phyloP scores from a whole-genome alignment of 2,113 vertebrate species.

The Alexandromys fortis region DNA sequence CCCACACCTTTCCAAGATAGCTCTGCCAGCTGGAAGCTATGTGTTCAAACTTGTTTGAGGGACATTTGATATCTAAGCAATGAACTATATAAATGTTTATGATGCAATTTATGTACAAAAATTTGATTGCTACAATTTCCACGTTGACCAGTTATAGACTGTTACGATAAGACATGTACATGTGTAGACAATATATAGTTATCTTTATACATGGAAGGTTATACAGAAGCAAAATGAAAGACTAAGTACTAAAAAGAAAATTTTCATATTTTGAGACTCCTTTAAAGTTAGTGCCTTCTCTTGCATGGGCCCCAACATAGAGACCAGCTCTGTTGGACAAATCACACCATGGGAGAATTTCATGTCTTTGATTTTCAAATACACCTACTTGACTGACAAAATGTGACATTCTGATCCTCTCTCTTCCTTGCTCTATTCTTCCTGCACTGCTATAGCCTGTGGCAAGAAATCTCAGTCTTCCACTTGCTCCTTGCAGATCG shows the following conservation, averaged over 20 bases:
- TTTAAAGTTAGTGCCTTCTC: not conserved
- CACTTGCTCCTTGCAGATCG: not conserved
- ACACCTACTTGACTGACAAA: not conserved
- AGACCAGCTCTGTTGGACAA: not conserved
- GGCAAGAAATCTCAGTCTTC: not conserved
- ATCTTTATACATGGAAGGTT: not conserved
- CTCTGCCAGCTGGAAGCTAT: too few species aligned
- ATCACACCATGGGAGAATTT: not conserved
- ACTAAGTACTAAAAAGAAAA: not conserved
- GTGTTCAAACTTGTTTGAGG: not conserved
- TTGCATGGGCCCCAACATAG: not conserved
- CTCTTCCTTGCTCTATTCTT: not conserved
- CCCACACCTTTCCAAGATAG: not conserved
- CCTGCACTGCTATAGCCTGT: not conserved
- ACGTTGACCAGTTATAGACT: conserved; percentile 13
- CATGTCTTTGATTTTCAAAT: conserved; percentile 7
- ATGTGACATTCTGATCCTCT: not conserved
- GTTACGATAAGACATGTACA: not conserved
- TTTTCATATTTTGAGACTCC: not conserved
- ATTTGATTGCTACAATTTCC: conserved; percentile 36
- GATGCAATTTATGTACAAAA: conserved; percentile 35
- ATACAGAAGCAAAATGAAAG: not conserved
- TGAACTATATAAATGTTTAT: not conserved
- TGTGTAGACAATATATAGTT: not conserved
- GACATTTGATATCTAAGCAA: not conserved